phyloP scores from a whole-genome alignment of 2,888 invertebrate genomes.

The Cheilosia pagana region DNA sequence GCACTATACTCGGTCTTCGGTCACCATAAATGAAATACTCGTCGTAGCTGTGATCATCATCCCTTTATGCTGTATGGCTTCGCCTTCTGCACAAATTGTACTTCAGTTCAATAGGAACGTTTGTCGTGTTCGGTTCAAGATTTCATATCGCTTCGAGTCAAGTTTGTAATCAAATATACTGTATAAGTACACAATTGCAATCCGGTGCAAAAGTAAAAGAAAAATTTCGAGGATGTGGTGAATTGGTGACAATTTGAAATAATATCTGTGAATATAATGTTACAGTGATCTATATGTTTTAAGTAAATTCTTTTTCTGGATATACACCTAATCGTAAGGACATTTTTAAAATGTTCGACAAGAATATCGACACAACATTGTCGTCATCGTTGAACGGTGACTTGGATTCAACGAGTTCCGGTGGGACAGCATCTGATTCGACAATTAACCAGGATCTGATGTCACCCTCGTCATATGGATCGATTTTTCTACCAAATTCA shows the following conservation, averaged over 20 bases:
- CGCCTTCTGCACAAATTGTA: not conserved
- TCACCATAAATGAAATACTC: conserved; percentile 2
- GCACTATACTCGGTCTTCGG: not conserved
- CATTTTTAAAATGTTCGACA: conserved; percentile 80
- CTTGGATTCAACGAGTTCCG: conserved; percentile 83
- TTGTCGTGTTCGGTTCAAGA: conserved; percentile 63
- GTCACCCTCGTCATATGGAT: conserved; percentile 81
- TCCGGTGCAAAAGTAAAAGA: not conserved
- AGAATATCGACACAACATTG: conserved; percentile 81
- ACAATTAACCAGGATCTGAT: conserved; percentile 81
- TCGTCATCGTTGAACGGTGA: conserved; percentile 82
- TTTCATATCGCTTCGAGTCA: not conserved
- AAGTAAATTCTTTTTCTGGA: not conserved
- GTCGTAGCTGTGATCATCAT: conserved; percentile 29
- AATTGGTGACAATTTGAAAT: not conserved
- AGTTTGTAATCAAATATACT: not conserved
- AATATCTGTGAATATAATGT: conserved; percentile 15
- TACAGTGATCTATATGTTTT: conserved; percentile 6
- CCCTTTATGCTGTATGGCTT: conserved; percentile 41
- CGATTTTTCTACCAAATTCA: conserved; percentile 81
- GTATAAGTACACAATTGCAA: not conserved
- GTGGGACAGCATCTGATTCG: conserved; percentile 82
- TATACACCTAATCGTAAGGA: not conserved
- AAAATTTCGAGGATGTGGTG: not conserved
- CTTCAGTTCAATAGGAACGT: conserved; percentile 63